phyloP scores from a whole-genome alignment of 2,797 vertebrate species.

The Xyrichtys novacula region DNA sequence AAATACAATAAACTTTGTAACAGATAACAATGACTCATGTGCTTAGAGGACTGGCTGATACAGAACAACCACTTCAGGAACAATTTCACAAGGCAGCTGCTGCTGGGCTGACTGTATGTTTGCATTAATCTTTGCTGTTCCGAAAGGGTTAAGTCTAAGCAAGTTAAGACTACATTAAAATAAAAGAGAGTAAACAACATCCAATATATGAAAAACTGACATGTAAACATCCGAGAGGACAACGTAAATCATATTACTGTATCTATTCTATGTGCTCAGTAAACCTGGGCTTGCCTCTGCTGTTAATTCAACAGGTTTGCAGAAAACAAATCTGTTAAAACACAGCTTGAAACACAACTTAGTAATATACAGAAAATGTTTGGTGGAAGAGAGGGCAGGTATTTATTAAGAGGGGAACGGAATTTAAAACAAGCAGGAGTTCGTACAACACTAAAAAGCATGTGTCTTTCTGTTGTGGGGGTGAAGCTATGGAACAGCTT shows the following conservation, averaged over 20 bases:
- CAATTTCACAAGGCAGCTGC: constrained; percentile 78
- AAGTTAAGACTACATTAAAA: constrained; percentile 61
- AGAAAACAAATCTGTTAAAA: too few species aligned
- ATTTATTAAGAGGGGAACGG: too few species aligned
- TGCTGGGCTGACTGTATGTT: constrained; percentile 29
- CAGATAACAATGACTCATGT: constrained; percentile 56
- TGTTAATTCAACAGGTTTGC: neutral
- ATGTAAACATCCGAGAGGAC: constrained; percentile 27
- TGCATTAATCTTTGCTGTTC: constrained; percentile 11
- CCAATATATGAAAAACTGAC: constrained; percentile 49
- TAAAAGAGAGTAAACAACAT: constrained; percentile 56
- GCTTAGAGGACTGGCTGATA: constrained; percentile 23
- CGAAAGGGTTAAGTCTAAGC: constrained; percentile 57
- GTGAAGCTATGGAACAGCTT: too few species aligned
- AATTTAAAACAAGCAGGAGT: too few species aligned
- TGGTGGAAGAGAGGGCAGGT: too few species aligned
- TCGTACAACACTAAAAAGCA: too few species aligned
- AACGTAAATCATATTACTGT: neutral
- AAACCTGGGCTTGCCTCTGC: neutral
- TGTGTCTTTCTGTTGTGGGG: too few species aligned
- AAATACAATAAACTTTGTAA: constrained; percentile 53
- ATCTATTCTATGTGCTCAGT: neutral
- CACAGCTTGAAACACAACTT: too few species aligned
- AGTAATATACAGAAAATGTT: too few species aligned
- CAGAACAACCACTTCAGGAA: constrained; percentile 61